Conservation (phyloP, 2,797 vertebrate species). For the Neosalanx taihuensis region DNA sequence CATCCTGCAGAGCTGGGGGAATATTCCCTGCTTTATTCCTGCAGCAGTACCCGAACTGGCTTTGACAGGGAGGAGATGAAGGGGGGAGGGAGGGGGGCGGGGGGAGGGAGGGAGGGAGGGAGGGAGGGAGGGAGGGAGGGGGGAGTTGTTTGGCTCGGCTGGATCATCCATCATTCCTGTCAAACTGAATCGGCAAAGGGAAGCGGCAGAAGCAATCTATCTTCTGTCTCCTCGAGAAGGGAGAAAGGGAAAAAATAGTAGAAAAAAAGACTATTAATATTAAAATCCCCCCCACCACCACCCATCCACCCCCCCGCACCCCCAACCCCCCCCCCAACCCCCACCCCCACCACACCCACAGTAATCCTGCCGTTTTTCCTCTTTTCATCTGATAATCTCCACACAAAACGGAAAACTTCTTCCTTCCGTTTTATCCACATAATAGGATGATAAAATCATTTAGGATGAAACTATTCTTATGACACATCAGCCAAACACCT, state of each 20-base stretch:
- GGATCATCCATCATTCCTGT: constrained; percentile 98
- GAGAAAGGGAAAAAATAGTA: constrained; percentile 26
- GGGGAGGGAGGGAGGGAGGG: too few species aligned
- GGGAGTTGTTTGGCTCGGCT: constrained; percentile 85
- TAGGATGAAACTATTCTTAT: constrained; percentile 39
- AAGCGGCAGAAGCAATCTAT: constrained; percentile 85
- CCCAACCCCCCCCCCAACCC: background rate
- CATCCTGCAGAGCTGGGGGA: constrained; percentile 64
- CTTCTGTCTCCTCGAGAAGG: constrained; percentile 86
- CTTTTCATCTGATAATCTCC: constrained; percentile 72
- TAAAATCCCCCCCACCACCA: constrained; percentile 76
- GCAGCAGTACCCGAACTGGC: constrained; percentile 82
- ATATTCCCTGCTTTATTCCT: constrained; percentile 81
- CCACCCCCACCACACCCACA: constrained; percentile 45
- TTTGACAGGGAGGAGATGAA: constrained; percentile 86
- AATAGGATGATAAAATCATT: constrained; percentile 40
- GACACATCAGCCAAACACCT: constrained; percentile 35
- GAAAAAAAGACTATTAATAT: constrained; percentile 89
- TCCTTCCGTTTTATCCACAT: constrained; percentile 64
- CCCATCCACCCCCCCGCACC: constrained; percentile 43
- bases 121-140: too few species aligned
- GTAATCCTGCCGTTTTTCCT: constrained; percentile 68
- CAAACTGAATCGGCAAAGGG: constrained; percentile 89
- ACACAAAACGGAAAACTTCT: constrained; percentile 65
- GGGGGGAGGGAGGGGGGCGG: too few species aligned